Evolutionary conservation across 1,140 invertebrate genomes (phyloP), one percentile per base, ranked within the genome.

Genomic region (Drosophila rufa): DNA sequence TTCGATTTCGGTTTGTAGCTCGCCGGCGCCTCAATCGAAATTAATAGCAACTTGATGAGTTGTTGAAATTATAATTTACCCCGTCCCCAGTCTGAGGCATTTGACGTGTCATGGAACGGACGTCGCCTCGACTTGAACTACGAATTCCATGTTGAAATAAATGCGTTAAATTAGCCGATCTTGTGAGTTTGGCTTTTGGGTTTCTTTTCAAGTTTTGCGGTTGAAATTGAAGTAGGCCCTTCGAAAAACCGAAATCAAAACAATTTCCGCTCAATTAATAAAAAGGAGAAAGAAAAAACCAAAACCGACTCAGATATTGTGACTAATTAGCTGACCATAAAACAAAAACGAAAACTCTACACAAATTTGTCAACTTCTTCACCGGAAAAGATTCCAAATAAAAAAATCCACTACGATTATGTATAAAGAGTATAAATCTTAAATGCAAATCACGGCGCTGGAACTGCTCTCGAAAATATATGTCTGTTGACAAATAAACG

Each of bases 31-130:
- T 74, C 58, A 68, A 67, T 56, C 50, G 76, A 80, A 90, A 90
- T 92, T 92, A 92, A 92, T 92, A 73, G 91, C 79, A 57, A 75
- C 50, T 75, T 92, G 91, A 92, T 92, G 91, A 92, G 91, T 92
- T 92, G 91, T 91, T 92, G 86, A 92, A 92, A 92, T 92, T 87
- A 84, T 81, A 90, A 90, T 77, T 65, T 73, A 15, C 38, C 68
- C n/a, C 40, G 22, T 22, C 5, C 50, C 12, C 8, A n/a, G 22
- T 15, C 50, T 17, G 3, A 30, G 9, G 17, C 33, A 40, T 57
- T 74, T 82, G 79, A 75, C 68, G 2, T 25, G 84, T 87, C 84
- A 87, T 69, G 77, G 25, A 22, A 15, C 43, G 25, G 60, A 66
- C 69, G 83, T 77, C 84, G 84, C 84, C 80, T 56, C 51, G 40